Evolutionary conservation across 37 sponge, comb jelly and placozoan species (phyloP), one percentile per base, ranked within the genome.

Genomic region (Hexactinellida sp.): DNA sequence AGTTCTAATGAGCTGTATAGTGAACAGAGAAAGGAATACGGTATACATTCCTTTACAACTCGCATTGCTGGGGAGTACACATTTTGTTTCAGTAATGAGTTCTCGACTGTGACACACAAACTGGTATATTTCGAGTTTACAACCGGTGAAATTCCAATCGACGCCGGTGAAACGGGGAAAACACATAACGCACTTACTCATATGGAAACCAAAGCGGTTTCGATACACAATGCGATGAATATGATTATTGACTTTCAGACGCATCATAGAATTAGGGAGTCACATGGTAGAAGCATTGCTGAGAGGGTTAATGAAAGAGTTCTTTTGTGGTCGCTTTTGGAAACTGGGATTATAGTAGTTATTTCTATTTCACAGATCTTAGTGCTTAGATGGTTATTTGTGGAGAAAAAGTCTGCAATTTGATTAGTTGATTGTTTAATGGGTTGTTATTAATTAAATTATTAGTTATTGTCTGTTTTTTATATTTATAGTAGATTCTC

Each of bases 61-160:
- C 32, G 38, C 0, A 88, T 55, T 16, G 38, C 32, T 10, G 98
- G 98, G 0, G 98, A 93, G 63, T 92, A 93, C 86, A 89, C 88
- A 38, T 93, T 97, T 89, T 97, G 98, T 52, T 97, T 97, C 89
- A 97, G 98, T 85, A 97, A 97, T 76, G 94, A 97, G 84, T 97
- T 97, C 85, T 97, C 98, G 25, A 93, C 94, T 55, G 94, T 95
- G 87, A 90, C 98, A 38, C 98, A 97, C 89, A 98, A 98, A 41
- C 83, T 90, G 7, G 89, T 98, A 30, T 98, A 98, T 84, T 98
- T 98, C 90, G 99, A 98, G 55, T 84, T 95, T 47, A 47, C 52
- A 47, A 16, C 52, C 52, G 52, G 52, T 19, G 52, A 47, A 19
- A 16, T 19, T 9, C 52, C 52, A 16, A 47, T 47, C 16, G 52